Conservation (phyloP, 2,797 vertebrate genomes). For the Caiman crocodilus region DNA sequence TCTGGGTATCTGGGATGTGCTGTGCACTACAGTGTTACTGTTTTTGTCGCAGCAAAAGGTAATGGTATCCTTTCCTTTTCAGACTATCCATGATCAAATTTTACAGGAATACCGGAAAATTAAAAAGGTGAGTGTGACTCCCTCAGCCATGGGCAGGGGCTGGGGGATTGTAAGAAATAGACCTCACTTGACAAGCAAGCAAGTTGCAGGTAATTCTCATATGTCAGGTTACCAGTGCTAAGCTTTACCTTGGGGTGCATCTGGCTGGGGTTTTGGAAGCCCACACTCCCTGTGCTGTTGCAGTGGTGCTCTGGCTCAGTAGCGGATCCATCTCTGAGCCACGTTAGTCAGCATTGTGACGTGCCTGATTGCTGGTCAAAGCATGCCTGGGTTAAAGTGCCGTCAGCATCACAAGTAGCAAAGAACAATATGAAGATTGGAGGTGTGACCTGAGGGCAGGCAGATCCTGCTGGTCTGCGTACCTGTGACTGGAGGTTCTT, state of each 20-base stretch:
- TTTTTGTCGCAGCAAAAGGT: not conserved
- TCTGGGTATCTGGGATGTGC: not conserved
- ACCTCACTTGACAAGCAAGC: not conserved
- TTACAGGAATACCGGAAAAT: slow-evolving; percentile 98
- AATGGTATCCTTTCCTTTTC: not conserved
- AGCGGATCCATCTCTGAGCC: not conserved
- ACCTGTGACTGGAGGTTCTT: rapidly evolving
- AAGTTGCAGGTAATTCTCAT: not conserved
- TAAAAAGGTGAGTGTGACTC: slow-evolving; percentile 88
- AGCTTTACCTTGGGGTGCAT: not conserved
- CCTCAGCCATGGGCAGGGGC: not conserved
- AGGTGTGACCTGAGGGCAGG: not conserved
- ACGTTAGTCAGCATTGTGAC: not conserved
- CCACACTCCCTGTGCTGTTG: not conserved
- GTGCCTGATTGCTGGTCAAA: not conserved
- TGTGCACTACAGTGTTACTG: not conserved
- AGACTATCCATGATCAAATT: slow-evolving; percentile 99
- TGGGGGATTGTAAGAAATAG: slow-evolving; percentile 34
- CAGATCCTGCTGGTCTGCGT: not conserved
- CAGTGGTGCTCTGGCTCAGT: not conserved
- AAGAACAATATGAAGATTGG: not conserved
- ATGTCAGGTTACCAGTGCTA: not conserved
- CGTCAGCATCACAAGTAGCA: not conserved
- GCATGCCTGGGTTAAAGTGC: rapidly evolving
- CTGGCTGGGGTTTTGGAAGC: not conserved